Conservation (phyloP, 2,888 invertebrate species). For the Meiosimyza platycephala region DNA sequence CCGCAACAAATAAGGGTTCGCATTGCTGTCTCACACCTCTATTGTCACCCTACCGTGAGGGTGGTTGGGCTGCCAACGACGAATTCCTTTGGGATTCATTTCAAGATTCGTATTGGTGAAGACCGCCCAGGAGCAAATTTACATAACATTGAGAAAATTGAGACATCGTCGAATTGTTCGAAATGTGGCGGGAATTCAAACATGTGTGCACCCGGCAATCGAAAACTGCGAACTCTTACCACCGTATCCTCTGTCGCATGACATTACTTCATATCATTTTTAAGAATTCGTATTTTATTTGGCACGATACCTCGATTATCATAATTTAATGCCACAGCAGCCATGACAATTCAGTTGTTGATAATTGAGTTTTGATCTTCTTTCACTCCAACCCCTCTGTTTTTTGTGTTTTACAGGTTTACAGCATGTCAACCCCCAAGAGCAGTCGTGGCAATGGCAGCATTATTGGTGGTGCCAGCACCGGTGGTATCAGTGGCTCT, state of each 20-base stretch:
- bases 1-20: conserved; percentile 29
- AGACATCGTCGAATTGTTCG: conserved; percentile 14
- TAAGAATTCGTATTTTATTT: conserved; percentile 34
- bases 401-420: conserved; percentile 56
- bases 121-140: conserved; percentile 23
- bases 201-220: conserved; percentile 28
- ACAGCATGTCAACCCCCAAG: conserved; percentile 67
- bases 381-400: conserved; percentile 4
- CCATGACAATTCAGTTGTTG: conserved; percentile 14
- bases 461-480: conserved; percentile 57
- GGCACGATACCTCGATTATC: conserved; percentile 41
- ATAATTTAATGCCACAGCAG: conserved; percentile 46
- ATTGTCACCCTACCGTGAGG: conserved; percentile 3
- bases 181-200: conserved; percentile 13
- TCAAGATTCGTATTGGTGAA: conserved; percentile 9
- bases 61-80: background rate
- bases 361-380: conserved; percentile 33
- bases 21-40: conserved; percentile 3
- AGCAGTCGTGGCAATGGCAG: conserved; percentile 60
- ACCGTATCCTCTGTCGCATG: background rate
- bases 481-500: conserved; percentile 54
- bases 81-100: conserved; percentile 41
- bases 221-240: background rate
- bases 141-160: conserved; percentile 30
- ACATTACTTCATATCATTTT: no score